Base-by-base conservation (phyloP, 23 tunicate species). In the Trididemnum clinides region DNA sequence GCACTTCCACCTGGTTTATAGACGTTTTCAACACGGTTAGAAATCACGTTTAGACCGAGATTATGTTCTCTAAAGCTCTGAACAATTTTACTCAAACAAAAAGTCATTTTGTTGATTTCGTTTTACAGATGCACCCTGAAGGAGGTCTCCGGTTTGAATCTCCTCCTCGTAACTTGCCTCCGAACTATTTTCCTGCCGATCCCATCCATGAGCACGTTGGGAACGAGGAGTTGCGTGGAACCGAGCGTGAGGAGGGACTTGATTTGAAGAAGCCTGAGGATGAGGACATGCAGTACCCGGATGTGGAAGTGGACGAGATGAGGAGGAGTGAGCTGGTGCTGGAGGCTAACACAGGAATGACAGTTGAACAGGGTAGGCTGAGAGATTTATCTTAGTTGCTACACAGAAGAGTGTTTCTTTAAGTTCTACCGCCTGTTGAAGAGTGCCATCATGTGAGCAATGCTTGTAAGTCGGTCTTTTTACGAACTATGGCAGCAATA, bases 281-380 rank as follows among this genome's bases (percentile, higher is more conserved):
- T 4, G 37, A 66, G 7, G 36, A 29, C 12, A 66, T 32, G 37
- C 10, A 15, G 10, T 44, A 7, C 10, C 54, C 28, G 37, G 77
- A 71, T 7, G 28, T 71, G 38, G 66, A 78, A 19, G 15, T 39
- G 38, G 83, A 78, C 2, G 83, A 51, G 28, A 54, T 51, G 66
- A 33, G 64, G 37, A 78, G 5, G 12, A 78, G 66, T 78, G 83
- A 78, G 2, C 66, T 78, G 39, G 83, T 78, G 30, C 36, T 92
- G 54, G 81, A 87, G 34, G 88, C 66, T 25, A 92, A 92, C 72
- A 82, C 90, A 10, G 97, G 97, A 50, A 81, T 92, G 32, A 74
- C 88, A 0, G 97, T 92, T 62, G 97, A 92, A 44, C 64, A 63
- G 83, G 95, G 95, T 89, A 34, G 33, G 31, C n/a, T n/a, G n/a